Evolutionary conservation across 2,797 vertebrate species (phyloP).

Genomic region (Echeneis naucrates): DNA sequence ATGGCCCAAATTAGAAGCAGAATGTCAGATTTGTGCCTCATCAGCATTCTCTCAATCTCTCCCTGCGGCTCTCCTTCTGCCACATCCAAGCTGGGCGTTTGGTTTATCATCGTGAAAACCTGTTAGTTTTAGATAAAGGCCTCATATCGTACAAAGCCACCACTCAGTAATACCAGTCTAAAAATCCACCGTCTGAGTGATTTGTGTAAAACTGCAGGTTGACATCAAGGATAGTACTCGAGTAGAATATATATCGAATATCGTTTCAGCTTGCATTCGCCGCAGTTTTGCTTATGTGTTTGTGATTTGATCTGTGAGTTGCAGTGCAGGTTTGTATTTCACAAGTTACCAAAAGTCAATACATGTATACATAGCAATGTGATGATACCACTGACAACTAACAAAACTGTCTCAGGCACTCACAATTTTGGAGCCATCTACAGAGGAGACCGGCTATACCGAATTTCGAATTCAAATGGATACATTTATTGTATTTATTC

Average conservation of each 20-base stretch:
- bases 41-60: constrained; percentile 74
- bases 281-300: background rate
- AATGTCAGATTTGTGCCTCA: constrained; percentile 70
- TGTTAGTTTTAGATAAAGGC: constrained; percentile 34
- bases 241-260: background rate
- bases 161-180: background rate
- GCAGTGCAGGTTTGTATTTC: background rate
- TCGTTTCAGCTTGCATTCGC: background rate
- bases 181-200: background rate
- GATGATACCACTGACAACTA: background rate
- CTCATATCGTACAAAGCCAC: constrained; percentile 11
- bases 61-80: constrained; percentile 79
- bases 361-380: background rate
- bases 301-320: constrained; percentile 1
- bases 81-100: constrained; percentile 47
- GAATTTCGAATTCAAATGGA: background rate
- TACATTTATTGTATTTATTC: background rate
- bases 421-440: background rate
- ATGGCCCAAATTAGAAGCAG: constrained; percentile 75
- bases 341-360: background rate
- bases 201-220: background rate
- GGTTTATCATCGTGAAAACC: constrained; percentile 42
- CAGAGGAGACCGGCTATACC: background rate
- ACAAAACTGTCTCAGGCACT: background rate
- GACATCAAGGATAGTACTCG: background rate